phyloP scores from a whole-genome alignment of 2,888 invertebrate species.

The Halictus quadricinctus region DNA sequence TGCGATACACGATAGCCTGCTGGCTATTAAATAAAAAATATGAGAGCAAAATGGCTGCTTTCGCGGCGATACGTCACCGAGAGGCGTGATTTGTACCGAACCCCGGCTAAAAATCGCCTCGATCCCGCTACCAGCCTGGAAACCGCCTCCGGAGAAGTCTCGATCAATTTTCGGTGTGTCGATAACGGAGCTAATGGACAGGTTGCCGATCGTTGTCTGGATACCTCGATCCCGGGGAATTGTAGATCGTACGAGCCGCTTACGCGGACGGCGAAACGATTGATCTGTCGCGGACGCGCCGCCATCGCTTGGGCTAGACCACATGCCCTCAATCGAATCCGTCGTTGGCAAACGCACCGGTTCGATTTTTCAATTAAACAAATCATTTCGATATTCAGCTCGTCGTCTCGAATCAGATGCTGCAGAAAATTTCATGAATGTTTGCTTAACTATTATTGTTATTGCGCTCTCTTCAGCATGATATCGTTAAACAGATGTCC shows the following conservation, averaged over 20 bases:
- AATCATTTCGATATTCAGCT: not conserved
- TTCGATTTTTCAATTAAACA: not conserved
- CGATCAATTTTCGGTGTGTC: conserved; percentile 50
- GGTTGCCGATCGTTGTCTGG: conserved; percentile 28
- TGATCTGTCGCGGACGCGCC: not conserved
- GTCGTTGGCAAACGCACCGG: not conserved
- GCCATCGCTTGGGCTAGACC: not conserved
- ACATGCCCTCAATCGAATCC: not conserved
- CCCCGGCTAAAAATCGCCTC: conserved; percentile 53
- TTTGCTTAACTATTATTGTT: too few relatives aligned
- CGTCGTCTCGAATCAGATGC: too few relatives aligned
- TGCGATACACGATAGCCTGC: conserved; percentile 73
- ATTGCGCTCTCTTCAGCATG: too few relatives aligned
- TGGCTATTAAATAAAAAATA: conserved; percentile 73
- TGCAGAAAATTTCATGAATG: too few relatives aligned
- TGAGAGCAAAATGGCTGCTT: conserved; percentile 72
- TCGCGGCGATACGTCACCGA: conserved; percentile 71
- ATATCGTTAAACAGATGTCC: too few relatives aligned
- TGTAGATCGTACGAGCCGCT: conserved; percentile 14
- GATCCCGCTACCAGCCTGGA: conserved; percentile 40
- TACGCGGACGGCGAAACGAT: not conserved
- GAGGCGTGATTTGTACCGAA: conserved; percentile 71
- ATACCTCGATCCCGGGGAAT: not conserved
- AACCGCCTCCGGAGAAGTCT: conserved; percentile 24
- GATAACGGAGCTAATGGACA: conserved; percentile 55